Evolutionary conservation across 23 tunicate genomes (phyloP).

Genomic region (Halocynthia roretzi): DNA sequence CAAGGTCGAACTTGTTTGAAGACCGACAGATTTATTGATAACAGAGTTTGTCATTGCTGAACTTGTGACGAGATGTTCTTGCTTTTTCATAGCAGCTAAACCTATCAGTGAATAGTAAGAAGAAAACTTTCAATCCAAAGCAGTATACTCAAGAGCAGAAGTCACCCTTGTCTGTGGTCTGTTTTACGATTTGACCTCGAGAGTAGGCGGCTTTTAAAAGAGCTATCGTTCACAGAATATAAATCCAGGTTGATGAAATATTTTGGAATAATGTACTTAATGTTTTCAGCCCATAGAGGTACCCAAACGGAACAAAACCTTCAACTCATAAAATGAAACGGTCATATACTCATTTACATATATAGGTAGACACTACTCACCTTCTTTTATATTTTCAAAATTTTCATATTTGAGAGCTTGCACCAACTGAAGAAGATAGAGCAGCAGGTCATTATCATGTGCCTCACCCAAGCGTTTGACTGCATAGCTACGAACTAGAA

Average conservation of each 20-base stretch:
- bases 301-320: too few relatives aligned
- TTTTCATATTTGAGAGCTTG: slow-evolving; percentile 96
- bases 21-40: slow-evolving; percentile 9
- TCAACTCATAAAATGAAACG: too few relatives aligned
- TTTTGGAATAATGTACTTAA: too few relatives aligned
- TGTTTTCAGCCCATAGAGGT: too few relatives aligned
- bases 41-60: background rate
- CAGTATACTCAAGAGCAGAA: too few relatives aligned
- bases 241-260: too few relatives aligned
- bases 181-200: too few relatives aligned
- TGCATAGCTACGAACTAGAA: slow-evolving; percentile 87
- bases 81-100: slow-evolving; percentile 20
- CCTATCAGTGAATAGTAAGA: background rate
- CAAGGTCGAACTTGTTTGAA: background rate
- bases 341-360: background rate
- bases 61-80: background rate
- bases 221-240: too few relatives aligned
- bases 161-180: too few relatives aligned
- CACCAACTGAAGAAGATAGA: slow-evolving; percentile 92
- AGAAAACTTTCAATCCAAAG: too few relatives aligned
- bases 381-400: slow-evolving; percentile 64
- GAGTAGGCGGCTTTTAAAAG: too few relatives aligned
- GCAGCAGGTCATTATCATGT: slow-evolving; percentile 68
- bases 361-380: slow-evolving; percentile 3
- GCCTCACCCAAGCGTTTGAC: slow-evolving; percentile 64